phyloP scores from a whole-genome alignment of 2,888 invertebrate species.

The Trissolcus brochymenae region DNA sequence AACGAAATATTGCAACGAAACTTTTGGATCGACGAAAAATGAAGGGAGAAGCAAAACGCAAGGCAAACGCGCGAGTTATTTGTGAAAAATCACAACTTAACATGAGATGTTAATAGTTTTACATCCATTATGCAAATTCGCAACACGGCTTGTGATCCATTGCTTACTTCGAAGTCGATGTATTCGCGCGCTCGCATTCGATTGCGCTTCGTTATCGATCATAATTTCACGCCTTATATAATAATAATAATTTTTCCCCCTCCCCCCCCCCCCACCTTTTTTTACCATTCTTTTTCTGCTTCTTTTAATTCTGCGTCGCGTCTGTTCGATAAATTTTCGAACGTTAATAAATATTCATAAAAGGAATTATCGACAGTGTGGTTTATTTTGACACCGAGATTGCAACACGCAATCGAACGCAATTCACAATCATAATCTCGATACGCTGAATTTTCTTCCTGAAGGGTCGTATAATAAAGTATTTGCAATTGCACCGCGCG shows the following conservation, averaged over 20 bases:
- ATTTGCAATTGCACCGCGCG: slow-evolving; percentile 21
- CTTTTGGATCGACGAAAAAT: too few relatives aligned
- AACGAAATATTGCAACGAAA: too few relatives aligned
- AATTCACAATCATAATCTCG: slow-evolving; percentile 55
- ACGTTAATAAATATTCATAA: slow-evolving; percentile 52
- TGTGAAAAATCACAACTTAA: too few relatives aligned
- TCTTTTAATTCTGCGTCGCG: background rate
- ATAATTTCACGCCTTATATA: slow-evolving; percentile 16
- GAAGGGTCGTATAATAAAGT: slow-evolving; percentile 48
- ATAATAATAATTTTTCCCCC: slow-evolving; percentile 19
- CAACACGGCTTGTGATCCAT: background rate
- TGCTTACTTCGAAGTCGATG: slow-evolving; percentile 1
- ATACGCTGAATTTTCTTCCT: slow-evolving; percentile 54
- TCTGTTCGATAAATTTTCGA: slow-evolving; percentile 20
- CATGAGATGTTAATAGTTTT: too few relatives aligned
- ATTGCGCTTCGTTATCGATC: slow-evolving; percentile 8
- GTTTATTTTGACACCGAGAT: slow-evolving; percentile 50
- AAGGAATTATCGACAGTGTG: slow-evolving; percentile 44
- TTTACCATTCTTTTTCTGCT: background rate
- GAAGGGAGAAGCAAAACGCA: too few relatives aligned
- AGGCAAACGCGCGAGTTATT: too few relatives aligned
- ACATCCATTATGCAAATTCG: too few relatives aligned
- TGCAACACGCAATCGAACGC: slow-evolving; percentile 32
- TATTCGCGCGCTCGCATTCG: slow-evolving; percentile 1
- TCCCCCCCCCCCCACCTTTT: too few relatives aligned